Conservation (phyloP, 2,888 invertebrate genomes). For the Diabrotica balteata region DNA sequence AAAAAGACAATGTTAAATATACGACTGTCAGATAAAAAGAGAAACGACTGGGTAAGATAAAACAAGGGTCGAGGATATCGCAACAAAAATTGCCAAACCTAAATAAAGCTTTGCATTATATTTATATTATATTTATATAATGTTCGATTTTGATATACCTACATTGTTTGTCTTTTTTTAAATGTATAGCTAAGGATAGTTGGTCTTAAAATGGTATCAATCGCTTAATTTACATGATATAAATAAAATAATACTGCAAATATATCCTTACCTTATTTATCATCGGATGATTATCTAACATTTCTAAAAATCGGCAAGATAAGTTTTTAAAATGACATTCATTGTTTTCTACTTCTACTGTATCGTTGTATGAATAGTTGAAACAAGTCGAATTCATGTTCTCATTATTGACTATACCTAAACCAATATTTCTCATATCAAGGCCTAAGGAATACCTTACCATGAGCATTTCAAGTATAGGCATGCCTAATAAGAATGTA, state of each 20-base stretch:
- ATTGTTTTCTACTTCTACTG: background rate
- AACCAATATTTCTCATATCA: conserved; percentile 72
- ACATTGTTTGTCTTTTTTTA: no score
- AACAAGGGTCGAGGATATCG: no score
- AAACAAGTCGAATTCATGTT: conserved; percentile 47
- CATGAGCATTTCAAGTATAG: conserved; percentile 77
- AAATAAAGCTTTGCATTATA: no score
- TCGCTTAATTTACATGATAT: no score
- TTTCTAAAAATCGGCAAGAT: conserved; percentile 68
- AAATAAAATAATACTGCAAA: background rate
- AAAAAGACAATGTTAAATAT: no score
- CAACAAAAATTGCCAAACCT: no score
- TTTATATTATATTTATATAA: no score
- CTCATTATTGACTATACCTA: conserved; percentile 84
- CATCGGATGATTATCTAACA: conserved; percentile 64
- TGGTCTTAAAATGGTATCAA: no score
- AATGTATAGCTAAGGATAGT: no score
- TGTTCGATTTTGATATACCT: no score
- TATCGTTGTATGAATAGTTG: conserved; percentile 39
- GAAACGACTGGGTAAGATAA: no score
- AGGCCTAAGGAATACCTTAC: conserved; percentile 83
- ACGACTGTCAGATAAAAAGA: no score
- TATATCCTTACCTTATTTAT: conserved; percentile 46
- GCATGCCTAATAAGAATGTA: conserved; percentile 80
- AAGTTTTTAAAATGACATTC: conserved; percentile 64